phyloP scores from a whole-genome alignment of 64 coral and sea anemone genomes.

The Acropora yongei region DNA sequence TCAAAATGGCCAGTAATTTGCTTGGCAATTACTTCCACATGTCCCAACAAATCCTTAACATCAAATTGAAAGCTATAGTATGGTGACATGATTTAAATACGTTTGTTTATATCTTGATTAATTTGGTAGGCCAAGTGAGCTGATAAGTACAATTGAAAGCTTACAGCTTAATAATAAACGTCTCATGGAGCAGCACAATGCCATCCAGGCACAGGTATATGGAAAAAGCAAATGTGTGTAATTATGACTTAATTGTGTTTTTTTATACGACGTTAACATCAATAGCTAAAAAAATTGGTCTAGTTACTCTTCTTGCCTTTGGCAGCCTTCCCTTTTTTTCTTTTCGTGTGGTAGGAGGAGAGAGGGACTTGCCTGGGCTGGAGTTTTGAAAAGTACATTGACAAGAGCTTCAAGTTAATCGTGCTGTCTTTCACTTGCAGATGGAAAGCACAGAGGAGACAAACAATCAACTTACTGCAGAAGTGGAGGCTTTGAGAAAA shows the following conservation, averaged over 20 bases:
- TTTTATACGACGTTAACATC: too few species aligned
- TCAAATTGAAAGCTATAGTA: neutral
- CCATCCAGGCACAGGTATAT: constrained; percentile 78
- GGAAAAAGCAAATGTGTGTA: neutral
- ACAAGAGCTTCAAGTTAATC: neutral
- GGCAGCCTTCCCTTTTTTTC: too few species aligned
- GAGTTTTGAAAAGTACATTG: too few species aligned
- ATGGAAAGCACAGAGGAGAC: constrained; percentile 83
- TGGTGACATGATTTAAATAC: neutral
- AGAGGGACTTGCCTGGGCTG: too few species aligned
- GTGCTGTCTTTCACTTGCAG: constrained; percentile 32
- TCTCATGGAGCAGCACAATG: constrained; percentile 76
- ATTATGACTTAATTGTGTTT: too few species aligned
- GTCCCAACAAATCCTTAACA: too few species aligned
- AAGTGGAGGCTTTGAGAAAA: constrained; percentile 76
- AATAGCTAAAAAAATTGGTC: too few species aligned
- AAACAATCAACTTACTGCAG: constrained; percentile 78
- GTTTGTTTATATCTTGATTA: neutral
- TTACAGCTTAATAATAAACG: constrained; percentile 91
- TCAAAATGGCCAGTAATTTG: too few species aligned
- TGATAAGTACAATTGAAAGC: constrained; percentile 81
- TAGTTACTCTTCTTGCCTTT: too few species aligned
- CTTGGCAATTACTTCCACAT: too few species aligned
- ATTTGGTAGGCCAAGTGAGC: constrained; percentile 56
- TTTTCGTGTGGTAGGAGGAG: too few species aligned